phyloP scores from a whole-genome alignment of 2,797 vertebrate genomes.

The Anomalospiza imberbis region DNA sequence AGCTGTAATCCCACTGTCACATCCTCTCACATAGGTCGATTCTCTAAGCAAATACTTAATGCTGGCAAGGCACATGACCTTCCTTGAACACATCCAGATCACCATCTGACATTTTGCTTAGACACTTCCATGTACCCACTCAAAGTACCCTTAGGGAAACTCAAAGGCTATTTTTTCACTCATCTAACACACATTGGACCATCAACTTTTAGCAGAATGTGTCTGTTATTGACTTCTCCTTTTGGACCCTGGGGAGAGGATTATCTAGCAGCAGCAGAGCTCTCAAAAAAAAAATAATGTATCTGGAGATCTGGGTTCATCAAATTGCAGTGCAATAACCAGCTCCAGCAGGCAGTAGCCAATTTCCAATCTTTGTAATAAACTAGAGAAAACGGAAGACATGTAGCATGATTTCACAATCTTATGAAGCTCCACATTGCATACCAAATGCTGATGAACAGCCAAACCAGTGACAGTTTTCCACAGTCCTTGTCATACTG shows the following conservation, averaged over 20 bases:
- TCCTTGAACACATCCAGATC: conserved; percentile 1
- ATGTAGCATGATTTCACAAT: rapidly evolving
- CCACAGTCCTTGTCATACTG: not conserved
- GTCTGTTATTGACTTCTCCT: not conserved
- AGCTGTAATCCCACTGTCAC: not conserved
- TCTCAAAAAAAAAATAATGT: not conserved
- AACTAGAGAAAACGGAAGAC: not conserved
- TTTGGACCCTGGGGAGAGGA: not conserved
- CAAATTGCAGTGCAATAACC: not conserved
- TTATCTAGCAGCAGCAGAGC: not conserved
- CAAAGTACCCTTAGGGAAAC: not conserved
- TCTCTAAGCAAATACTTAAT: conserved; percentile 2
- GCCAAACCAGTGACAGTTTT: not conserved
- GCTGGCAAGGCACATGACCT: not conserved
- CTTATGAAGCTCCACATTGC: not conserved
- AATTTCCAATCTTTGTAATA: not conserved
- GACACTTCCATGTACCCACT: not conserved
- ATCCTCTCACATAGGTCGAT: not conserved
- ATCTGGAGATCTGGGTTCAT: not conserved
- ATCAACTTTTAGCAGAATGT: not conserved
- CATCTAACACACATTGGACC: not conserved
- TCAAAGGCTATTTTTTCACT: not conserved
- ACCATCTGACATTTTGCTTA: conserved; percentile 33
- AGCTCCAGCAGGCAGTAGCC: not conserved
- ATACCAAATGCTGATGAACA: not conserved